Percentiles rank a stretch among this genome's conserved stretches.
These are phyloP conservation scores for Pemphigus obesinymphae DNA, from an alignment of 1,140 invertebrate genomes.

Conservation along the genomic window DNA sequence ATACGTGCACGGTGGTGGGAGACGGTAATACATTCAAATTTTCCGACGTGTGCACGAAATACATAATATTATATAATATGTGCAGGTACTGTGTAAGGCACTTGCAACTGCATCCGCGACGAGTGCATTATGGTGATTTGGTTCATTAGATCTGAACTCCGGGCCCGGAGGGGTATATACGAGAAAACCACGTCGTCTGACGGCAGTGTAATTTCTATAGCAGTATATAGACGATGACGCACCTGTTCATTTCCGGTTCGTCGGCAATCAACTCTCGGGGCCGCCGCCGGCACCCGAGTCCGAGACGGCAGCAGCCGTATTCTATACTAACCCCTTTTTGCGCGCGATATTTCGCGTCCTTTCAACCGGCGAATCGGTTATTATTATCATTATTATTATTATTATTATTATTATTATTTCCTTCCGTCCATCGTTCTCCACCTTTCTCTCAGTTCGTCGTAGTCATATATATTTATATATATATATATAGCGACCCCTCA, in stretches of 20 bases:
- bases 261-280: constrained; percentile 9
- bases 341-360: constrained; percentile 7
- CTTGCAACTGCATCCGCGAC: background rate
- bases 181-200: background rate
- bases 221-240: background rate
- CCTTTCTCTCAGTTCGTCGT: too few relatives aligned
- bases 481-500: background rate
- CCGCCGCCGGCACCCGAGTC: background rate
- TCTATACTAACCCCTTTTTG: background rate
- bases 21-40: too few relatives aligned
- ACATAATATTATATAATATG: too few relatives aligned
- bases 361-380: constrained; percentile 34
- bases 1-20: too few relatives aligned
- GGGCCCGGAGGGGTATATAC: background rate
- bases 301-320: background rate
- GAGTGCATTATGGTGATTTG: background rate
- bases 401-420: constrained; percentile 37
- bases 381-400: constrained; percentile 39
- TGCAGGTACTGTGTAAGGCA: too few relatives aligned
- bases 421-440: background rate
- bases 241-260: constrained; percentile 38
- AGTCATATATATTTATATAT: background rate
- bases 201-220: too few relatives aligned
- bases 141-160: background rate
- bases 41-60: too few relatives aligned